Conservation (phyloP, 1,140 invertebrate genomes). For the Drosophila paulistorum region DNA sequence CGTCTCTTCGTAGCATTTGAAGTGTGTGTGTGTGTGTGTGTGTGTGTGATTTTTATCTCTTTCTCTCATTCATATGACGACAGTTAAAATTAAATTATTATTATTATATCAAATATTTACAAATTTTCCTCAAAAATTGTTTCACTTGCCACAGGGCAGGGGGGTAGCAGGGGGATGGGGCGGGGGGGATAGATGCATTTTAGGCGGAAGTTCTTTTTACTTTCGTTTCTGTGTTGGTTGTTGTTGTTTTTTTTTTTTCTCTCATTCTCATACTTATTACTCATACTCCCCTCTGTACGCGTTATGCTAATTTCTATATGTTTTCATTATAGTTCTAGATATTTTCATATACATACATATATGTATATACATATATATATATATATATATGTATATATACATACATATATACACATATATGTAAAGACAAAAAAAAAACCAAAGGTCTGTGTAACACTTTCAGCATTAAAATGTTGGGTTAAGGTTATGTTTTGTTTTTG, state of each 20-base stretch:
- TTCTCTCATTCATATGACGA: constrained; percentile 11
- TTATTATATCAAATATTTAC: constrained; percentile 4
- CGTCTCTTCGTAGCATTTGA: constrained; percentile 2
- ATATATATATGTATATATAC: not conserved
- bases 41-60: constrained; percentile 11
- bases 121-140: not conserved
- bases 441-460: constrained; percentile 6
- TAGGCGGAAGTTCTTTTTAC: not conserved
- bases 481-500: not conserved
- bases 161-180: not conserved
- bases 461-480: constrained; percentile 8
- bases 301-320: constrained; percentile 8
- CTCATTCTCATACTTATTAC: constrained; percentile 1
- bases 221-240: not conserved
- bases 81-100: constrained; percentile 9
- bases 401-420: not conserved
- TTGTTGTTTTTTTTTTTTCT: not conserved
- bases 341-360: not conserved
- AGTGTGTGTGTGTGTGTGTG: constrained; percentile 11
- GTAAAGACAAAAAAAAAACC: constrained; percentile 1
- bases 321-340: constrained; percentile 10
- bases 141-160: not conserved
- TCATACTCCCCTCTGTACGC: constrained; percentile 8
- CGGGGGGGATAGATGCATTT: not conserved
- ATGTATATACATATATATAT: not conserved